phyloP scores from a whole-genome alignment of 2,113 vertebrate genomes.

The Zosterops borbonicus region DNA sequence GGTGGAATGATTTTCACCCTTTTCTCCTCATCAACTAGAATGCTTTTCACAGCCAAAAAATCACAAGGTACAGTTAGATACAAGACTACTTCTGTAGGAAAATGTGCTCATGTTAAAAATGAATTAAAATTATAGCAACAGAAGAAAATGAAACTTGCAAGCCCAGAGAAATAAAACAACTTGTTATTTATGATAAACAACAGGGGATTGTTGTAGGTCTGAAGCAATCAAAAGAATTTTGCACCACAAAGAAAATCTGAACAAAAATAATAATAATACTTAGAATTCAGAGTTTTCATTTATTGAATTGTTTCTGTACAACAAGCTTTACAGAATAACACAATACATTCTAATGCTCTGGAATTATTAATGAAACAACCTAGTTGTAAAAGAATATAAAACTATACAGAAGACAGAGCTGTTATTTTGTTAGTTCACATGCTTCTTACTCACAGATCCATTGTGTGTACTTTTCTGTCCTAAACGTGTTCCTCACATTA shows the following conservation, averaged over 20 bases:
- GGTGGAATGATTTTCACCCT: slow-evolving; percentile 56
- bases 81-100: slow-evolving; percentile 54
- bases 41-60: slow-evolving; percentile 56
- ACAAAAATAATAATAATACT: slow-evolving; percentile 68
- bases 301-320: slow-evolving; percentile 65
- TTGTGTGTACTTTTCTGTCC: slow-evolving; percentile 23
- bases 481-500: background rate
- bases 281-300: slow-evolving; percentile 46
- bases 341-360: slow-evolving; percentile 60
- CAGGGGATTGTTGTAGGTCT: slow-evolving; percentile 43
- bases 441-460: slow-evolving; percentile 4
- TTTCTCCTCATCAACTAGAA: slow-evolving; percentile 60
- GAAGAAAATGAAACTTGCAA: slow-evolving; percentile 70
- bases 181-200: slow-evolving; percentile 72
- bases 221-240: slow-evolving; percentile 64
- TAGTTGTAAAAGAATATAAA: slow-evolving; percentile 35
- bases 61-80: slow-evolving; percentile 46
- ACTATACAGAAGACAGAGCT: background rate
- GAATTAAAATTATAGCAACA: slow-evolving; percentile 70
- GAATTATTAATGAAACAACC: slow-evolving; percentile 41
- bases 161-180: slow-evolving; percentile 57
- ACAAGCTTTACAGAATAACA: slow-evolving; percentile 59
- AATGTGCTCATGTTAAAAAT: slow-evolving; percentile 64
- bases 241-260: slow-evolving; percentile 37
- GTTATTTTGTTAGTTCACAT: slow-evolving; percentile 23